Conservation (phyloP, 2,113 vertebrate species). For the Sinocyclocheilus anshuiensis region DNA sequence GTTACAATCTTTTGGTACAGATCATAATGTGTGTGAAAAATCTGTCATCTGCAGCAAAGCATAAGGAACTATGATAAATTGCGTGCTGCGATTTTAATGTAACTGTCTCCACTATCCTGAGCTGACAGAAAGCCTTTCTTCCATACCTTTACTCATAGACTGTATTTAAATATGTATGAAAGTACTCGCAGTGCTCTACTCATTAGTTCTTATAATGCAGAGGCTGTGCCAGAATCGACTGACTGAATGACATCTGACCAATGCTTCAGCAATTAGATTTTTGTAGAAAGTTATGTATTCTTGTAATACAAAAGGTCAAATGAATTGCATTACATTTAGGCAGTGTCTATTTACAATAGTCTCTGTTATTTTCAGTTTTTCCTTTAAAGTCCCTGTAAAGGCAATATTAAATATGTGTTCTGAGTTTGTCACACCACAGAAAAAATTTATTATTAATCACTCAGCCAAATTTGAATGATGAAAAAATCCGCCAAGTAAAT, state of each 20-base stretch:
- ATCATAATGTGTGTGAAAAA: too few relatives aligned
- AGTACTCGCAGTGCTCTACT: background rate
- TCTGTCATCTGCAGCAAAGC: background rate
- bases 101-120: background rate
- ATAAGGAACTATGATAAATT: slow-evolving; percentile 15
- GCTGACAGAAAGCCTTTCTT: slow-evolving; percentile 28
- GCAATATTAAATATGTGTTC: too few relatives aligned
- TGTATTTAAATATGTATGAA: slow-evolving; percentile 35
- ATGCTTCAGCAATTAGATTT: background rate
- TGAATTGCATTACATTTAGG: background rate
- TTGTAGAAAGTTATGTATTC: background rate
- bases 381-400: too few relatives aligned
- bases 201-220: slow-evolving; percentile 18
- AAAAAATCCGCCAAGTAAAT: too few relatives aligned
- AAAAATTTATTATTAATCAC: too few relatives aligned
- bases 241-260: background rate
- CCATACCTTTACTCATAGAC: slow-evolving; percentile 1
- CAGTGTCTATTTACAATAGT: background rate
- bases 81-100: background rate
- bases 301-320: background rate
- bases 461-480: too few relatives aligned
- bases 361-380: too few relatives aligned
- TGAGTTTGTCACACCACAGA: too few relatives aligned
- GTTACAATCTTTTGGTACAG: too few relatives aligned
- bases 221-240: background rate